A percentile compares a stretch with the other conserved stretches of the same genome.
phyloP scores from a whole-genome alignment of 2,888 invertebrate genomes.

The Celastrina argiolus region DNA sequence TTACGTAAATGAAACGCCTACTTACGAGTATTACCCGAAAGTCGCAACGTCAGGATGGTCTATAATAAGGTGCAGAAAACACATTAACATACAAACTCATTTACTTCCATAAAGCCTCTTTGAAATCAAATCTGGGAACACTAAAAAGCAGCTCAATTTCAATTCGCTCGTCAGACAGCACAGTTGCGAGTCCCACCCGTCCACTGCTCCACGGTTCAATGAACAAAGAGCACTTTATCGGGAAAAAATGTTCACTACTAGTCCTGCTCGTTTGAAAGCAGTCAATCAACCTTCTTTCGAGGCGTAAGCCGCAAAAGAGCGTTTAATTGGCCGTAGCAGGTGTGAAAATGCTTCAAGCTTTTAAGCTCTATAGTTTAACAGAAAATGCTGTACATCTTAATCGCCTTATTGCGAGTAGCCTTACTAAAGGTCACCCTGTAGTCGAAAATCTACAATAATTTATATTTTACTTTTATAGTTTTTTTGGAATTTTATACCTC shows the following conservation, averaged over 20 bases:
- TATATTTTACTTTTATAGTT: no score
- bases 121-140: background rate
- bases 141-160: background rate
- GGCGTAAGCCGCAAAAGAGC: background rate
- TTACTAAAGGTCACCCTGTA: no score
- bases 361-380: background rate
- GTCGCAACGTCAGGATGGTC: no score
- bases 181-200: slow-evolving; percentile 2
- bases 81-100: background rate
- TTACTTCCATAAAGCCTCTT: background rate
- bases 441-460: background rate
- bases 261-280: slow-evolving; percentile 11
- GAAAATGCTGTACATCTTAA: background rate
- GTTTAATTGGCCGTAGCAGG: slow-evolving; percentile 8
- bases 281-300: slow-evolving; percentile 9
- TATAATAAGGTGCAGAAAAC: no score
- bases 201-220: slow-evolving; percentile 1
- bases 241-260: background rate
- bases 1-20: no score
- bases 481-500: no score
- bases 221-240: slow-evolving; percentile 10
- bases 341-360: slow-evolving; percentile 5
- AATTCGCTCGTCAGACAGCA: background rate
- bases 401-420: background rate
- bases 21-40: no score